Evolutionary conservation across 2,888 invertebrate species (phyloP), one percentile per base, ranked within the genome.

Genomic region (Lepidonotus clava): DNA sequence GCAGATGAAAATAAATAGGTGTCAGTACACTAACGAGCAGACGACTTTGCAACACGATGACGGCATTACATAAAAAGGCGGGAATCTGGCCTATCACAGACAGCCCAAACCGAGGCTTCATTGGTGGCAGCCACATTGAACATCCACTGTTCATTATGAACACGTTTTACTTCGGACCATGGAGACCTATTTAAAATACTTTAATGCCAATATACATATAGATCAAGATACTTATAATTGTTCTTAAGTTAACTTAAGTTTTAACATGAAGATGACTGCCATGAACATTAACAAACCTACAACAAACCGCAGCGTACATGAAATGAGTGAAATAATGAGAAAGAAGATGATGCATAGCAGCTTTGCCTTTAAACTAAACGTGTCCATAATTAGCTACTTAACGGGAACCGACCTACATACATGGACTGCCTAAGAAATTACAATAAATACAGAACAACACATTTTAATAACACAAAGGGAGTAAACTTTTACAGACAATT

Each of bases 71-170:
- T 28, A 24, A 61, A 28, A 61, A 61, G 61, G 61, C 61, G 61
- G 71, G 71, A 71, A 36, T 36, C 71, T 71, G 71, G 38, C 71
- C 71, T 71, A 71, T 71, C 71, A 71, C 71, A 71, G 71, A 71
- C 71, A 71, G 71, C 71, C 71, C 38, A 38, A 71, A 71, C n/a
- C 21, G 38, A 71, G 71, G 71, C 71, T 71, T 38, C 71, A 28
- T 71, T 71, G 36, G 38, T 71, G 34, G 71, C 18, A 38, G 71
- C 71, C 38, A 36, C 24, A 11, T 5, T 38, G 28, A 71, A 18
- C 4, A 71, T 34, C 32, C 67, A 28, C 6, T 34, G 6, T 4
- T n/a, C 36, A 71, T 34, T 34, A 36, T 21, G 14, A n/a, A 71
- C 34, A 36, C 14, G 71, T 38, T 61, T 28, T n/a, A n/a, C 1